Percentiles rank a stretch among this genome's conserved stretches.
phyloP scores from a whole-genome alignment of 2,888 invertebrate genomes.

The Apodemia duryi region DNA sequence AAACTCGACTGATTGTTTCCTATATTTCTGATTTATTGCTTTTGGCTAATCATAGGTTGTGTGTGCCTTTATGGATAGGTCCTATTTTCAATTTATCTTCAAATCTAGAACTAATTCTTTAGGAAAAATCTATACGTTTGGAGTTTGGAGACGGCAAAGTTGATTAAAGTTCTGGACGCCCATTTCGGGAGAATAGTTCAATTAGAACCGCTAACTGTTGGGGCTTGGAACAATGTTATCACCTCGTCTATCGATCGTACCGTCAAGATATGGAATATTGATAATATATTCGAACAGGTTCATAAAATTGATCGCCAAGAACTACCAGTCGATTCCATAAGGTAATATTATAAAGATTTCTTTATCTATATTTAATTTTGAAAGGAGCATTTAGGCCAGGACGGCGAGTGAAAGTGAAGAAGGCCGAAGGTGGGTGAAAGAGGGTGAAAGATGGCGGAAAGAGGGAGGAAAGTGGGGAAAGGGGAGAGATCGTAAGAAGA shows the following conservation, averaged over 20 bases:
- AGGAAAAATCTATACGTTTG: constrained; percentile 97
- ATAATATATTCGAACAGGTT: constrained; percentile 98
- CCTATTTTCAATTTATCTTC: neutral
- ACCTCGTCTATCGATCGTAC: constrained; percentile 98
- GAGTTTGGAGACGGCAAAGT: constrained; percentile 88
- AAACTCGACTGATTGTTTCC: too few species aligned
- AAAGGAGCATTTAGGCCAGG: too few species aligned
- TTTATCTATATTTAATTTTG: too few species aligned
- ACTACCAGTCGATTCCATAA: constrained; percentile 94
- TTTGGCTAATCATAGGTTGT: too few species aligned
- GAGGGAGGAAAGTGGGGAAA: too few species aligned
- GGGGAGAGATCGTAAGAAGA: too few species aligned
- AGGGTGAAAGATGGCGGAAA: too few species aligned
- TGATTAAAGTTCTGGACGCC: constrained; percentile 96
- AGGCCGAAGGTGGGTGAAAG: too few species aligned
- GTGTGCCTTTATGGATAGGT: too few species aligned
- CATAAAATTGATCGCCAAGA: constrained; percentile 97
- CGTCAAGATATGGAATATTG: constrained; percentile 99
- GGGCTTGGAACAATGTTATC: constrained; percentile 95
- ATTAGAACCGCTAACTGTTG: constrained; percentile 90
- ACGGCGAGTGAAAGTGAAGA: too few species aligned
- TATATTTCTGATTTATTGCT: too few species aligned
- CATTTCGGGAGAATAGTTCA: constrained; percentile 98
- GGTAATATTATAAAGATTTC: constrained; percentile 59
- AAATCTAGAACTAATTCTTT: constrained; percentile 25